phyloP scores from a whole-genome alignment of 1,140 invertebrate species.

The Dolichoris vasculosae region DNA sequence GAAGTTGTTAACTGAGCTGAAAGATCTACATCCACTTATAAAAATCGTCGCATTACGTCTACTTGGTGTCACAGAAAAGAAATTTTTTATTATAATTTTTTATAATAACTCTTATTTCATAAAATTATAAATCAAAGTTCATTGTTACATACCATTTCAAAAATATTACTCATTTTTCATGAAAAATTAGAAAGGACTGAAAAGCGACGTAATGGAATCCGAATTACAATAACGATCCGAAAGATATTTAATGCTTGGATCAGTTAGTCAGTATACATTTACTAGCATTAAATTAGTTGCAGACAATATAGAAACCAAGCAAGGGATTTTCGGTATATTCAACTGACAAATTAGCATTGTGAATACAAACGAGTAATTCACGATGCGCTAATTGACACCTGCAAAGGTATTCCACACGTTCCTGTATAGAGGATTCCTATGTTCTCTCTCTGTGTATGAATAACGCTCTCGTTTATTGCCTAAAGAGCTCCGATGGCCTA shows the following conservation, averaged over 20 bases:
- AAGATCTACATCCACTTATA: too few species aligned
- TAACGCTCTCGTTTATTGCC: conserved; percentile 14
- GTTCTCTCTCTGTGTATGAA: neutral
- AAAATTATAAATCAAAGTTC: neutral
- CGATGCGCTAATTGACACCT: conserved; percentile 44
- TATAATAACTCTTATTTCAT: too few species aligned
- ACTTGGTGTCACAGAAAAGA: neutral
- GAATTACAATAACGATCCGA: neutral
- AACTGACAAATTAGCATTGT: conserved; percentile 47
- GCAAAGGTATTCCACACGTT: neutral
- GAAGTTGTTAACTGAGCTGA: too few species aligned
- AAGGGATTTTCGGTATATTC: conserved; percentile 45
- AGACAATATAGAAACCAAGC: neutral
- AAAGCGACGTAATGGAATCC: neutral
- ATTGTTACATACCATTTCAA: neutral
- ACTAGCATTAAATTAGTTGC: conserved; percentile 43
- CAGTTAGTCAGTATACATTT: neutral
- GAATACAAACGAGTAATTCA: conserved; percentile 46
- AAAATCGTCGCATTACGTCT: neutral
- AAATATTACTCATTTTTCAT: neutral
- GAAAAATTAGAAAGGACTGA: neutral
- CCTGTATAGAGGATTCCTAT: neutral
- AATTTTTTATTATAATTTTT: neutral
- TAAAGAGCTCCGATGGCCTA: conserved; percentile 30
- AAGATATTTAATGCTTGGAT: conserved; percentile 28